Base-by-base conservation (phyloP, 30 jellyfish, hydroid and myxozoan genomes). In the Aurelia sp. region DNA sequence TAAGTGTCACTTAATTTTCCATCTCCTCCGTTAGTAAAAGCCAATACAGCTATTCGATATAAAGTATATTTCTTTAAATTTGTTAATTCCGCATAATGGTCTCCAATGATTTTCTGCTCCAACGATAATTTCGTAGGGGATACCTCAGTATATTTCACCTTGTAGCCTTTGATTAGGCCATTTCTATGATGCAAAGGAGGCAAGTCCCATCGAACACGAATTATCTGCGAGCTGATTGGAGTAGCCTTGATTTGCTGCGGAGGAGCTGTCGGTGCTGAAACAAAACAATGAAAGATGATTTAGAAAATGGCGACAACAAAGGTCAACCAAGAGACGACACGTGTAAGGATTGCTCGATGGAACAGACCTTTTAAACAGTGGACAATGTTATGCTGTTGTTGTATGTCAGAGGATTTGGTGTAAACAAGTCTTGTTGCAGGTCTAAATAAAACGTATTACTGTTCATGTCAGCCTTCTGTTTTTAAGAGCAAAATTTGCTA, bases 121-220 rank as follows among this genome's bases (percentile, higher is more conserved):
- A 18, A 68, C 41, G 47, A 66, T 59, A 82, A 33, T 40, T 47
- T 67, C 35, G 89, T 15, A 59, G 27, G 65, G 15, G 55, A 44
- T 13, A 57, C 53, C 66, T 93, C 97, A 4, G 85, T 51, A 81
- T 88, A 93, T 22, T n/a, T 88, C 30, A 90, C 97, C 71, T 82
- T 92, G 96, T 92, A 81, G 15, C 98, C 98, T 59, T 73, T 67
- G 64, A 93, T 78, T 0, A 93, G 79, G 44, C 98, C 98, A 69
- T 93, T 90, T 11, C 86, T 72, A 40, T 77, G 71, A 21, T 21
- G 52, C 19, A 22, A 35, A 11, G 98, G 98, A 19, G 92, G 96
- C 62, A 86, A 65, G 17, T 78, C 66, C 98, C 98, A 93, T 35
- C 64, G 62, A 13, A 93, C 97, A 58, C 91, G 69, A 18, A 93